Evolutionary conservation across 2,888 invertebrate species (phyloP), one percentile per base, ranked within the genome.

Genomic region (Metalampra italica): DNA sequence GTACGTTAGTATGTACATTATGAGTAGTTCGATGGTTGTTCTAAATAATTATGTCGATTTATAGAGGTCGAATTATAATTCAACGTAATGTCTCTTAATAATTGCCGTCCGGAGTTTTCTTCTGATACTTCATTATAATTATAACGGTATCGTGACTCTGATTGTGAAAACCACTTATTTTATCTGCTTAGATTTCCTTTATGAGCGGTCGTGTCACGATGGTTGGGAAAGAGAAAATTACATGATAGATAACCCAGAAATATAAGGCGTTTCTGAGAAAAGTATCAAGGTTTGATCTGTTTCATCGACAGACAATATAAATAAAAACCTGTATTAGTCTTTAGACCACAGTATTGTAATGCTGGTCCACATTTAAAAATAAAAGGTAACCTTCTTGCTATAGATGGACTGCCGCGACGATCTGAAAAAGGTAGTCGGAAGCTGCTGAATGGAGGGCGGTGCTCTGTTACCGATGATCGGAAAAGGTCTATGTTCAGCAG

Each of bases 141-240:
- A n/a, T 57, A 56, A 47, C 37, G 52, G 47, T 53, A 54, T 70
- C 68, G 68, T 70, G 70, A 69, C 71, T 65, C 8, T 47, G 54
- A 58, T 64, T 61, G 56, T 58, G 61, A 60, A 65, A 66, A 67
- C 55, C 42, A 51, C 43, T 50, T 52, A 8, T n/a, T 52, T 50
- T 56, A 63, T 63, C 57, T 59, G 58, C 61, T 59, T 53, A 52
- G 49, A 56, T 66, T 68, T 62, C 57, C 62, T 60, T 54, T 57
- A 62, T 48, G 41, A 41, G 40, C 32, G 45, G 29, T 63, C 62
- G 55, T 56, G 54, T 58, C 62, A 67, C 64, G 67, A 62, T 52
- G 47, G 51, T 68, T 70, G 53, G 46, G 63, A 66, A 72, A 68
- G 62, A 64, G 58, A 59, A 66, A 70, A 74, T 69, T 66, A 64